Conservation (phyloP, 2,797 vertebrate genomes). For the Botia kubotai region DNA sequence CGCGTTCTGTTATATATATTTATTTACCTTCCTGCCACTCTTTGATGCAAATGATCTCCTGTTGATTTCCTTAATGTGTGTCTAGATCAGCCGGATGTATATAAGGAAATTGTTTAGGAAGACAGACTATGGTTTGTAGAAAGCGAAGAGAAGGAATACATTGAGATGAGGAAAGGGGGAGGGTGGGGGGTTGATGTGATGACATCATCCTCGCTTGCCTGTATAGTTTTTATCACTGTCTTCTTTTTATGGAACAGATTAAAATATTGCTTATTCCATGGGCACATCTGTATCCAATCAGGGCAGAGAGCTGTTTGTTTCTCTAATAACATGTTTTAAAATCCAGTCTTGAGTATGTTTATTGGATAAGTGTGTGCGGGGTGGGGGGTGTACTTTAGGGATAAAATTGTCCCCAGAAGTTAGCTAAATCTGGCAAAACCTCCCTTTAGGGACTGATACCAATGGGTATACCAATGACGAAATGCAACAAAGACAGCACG, state of each 20-base stretch:
- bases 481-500: background rate
- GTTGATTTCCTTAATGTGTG: constrained; percentile 62
- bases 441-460: background rate
- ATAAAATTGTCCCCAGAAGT: constrained; percentile 33
- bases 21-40: constrained; percentile 54
- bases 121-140: constrained; percentile 8
- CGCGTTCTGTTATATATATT: constrained; percentile 68
- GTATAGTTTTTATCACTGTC: constrained; percentile 37
- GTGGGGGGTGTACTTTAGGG: constrained; percentile 38
- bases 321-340: constrained; percentile 69
- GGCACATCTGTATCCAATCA: constrained; percentile 59
- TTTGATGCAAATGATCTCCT: constrained; percentile 64
- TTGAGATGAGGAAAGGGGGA: background rate
- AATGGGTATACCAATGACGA: constrained; percentile 13
- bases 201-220: constrained; percentile 47
- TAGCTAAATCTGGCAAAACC: constrained; percentile 11
- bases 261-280: constrained; percentile 34
- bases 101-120: constrained; percentile 54
- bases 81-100: constrained; percentile 42
- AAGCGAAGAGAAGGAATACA: constrained; percentile 2
- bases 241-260: constrained; percentile 53
- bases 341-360: constrained; percentile 52
- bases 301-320: constrained; percentile 67
- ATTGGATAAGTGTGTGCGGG: constrained; percentile 44
- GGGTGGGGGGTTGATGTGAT: constrained; percentile 13